Conservation (phyloP, 2,888 invertebrate species). For the Macaria notata region DNA sequence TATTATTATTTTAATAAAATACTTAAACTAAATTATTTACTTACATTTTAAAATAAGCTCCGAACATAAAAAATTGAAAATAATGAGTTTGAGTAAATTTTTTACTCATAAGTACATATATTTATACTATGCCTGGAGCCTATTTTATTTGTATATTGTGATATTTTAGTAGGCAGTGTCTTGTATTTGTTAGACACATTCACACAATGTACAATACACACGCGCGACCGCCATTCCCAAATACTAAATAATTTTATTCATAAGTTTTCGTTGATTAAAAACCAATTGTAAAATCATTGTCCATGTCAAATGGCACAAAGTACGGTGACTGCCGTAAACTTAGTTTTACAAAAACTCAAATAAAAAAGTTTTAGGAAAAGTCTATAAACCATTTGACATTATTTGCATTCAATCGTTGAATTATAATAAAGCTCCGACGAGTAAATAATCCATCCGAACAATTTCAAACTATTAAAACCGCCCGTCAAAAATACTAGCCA, state of each 20-base stretch:
- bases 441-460: too few species aligned
- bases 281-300: slow-evolving; percentile 16
- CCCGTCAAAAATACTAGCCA: too few species aligned
- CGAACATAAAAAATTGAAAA: too few species aligned
- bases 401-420: too few species aligned
- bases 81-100: too few species aligned
- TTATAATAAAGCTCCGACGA: too few species aligned
- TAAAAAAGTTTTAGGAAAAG: too few species aligned
- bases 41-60: too few species aligned
- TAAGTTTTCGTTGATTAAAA: slow-evolving; percentile 22
- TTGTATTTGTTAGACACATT: slow-evolving; percentile 24
- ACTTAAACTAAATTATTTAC: slow-evolving; percentile 26
- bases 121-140: not conserved
- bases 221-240: slow-evolving; percentile 19
- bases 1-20: slow-evolving; percentile 25
- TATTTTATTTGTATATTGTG: slow-evolving; percentile 12
- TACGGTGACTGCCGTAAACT: slow-evolving; percentile 1
- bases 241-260: slow-evolving; percentile 11
- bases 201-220: slow-evolving; percentile 19
- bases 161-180: slow-evolving; percentile 29
- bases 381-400: too few species aligned
- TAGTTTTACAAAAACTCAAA: too few species aligned
- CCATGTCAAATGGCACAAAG: slow-evolving; percentile 24
- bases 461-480: too few species aligned
- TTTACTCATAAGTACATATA: too few species aligned